A percentile compares a stretch with the other conserved stretches of the same genome.
Conservation (phyloP, 2,888 invertebrate species). For the Alloplasta piceator region DNA sequence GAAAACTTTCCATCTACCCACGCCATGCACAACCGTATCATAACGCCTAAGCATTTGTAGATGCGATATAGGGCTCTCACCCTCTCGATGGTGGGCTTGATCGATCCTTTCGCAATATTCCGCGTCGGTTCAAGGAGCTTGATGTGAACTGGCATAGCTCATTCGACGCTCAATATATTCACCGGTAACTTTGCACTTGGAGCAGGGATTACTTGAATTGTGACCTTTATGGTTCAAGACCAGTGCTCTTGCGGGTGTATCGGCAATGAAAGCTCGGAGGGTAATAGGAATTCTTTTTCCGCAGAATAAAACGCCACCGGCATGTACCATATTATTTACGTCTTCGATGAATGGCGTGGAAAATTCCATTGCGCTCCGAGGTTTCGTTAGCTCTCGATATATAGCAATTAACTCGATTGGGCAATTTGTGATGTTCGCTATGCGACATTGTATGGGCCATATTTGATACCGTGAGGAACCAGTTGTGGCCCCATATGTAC, state of each 20-base stretch:
- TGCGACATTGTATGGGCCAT: conserved; percentile 57
- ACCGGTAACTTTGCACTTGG: conserved; percentile 46
- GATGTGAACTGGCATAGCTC: conserved; percentile 6
- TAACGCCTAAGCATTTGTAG: too few relatives aligned
- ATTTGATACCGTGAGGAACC: conserved; percentile 22
- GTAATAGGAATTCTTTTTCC: conserved; percentile 32
- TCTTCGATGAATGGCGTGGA: conserved; percentile 52
- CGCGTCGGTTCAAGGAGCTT: too few relatives aligned
- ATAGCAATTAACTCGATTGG: conserved; percentile 51
- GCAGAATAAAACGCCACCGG: conserved; percentile 38
- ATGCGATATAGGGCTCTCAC: too few relatives aligned
- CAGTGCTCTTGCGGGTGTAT: conserved; percentile 63
- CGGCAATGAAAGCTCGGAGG: conserved; percentile 59
- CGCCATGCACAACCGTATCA: too few relatives aligned
- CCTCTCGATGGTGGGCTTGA: too few relatives aligned
- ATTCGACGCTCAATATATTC: conserved; percentile 1
- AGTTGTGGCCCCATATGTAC: conserved; percentile 45
- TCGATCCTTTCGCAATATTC: too few relatives aligned
- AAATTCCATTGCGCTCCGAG: conserved; percentile 44
- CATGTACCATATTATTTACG: conserved; percentile 11
- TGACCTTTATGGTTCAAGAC: conserved; percentile 58
- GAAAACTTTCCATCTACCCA: too few relatives aligned
- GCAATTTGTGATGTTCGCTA: conserved; percentile 44
- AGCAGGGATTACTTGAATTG: conserved; percentile 46
- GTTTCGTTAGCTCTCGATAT: conserved; percentile 48